Evolutionary conservation across 2,888 invertebrate genomes (phyloP).

Genomic region (Ceriagrion tenellum): DNA sequence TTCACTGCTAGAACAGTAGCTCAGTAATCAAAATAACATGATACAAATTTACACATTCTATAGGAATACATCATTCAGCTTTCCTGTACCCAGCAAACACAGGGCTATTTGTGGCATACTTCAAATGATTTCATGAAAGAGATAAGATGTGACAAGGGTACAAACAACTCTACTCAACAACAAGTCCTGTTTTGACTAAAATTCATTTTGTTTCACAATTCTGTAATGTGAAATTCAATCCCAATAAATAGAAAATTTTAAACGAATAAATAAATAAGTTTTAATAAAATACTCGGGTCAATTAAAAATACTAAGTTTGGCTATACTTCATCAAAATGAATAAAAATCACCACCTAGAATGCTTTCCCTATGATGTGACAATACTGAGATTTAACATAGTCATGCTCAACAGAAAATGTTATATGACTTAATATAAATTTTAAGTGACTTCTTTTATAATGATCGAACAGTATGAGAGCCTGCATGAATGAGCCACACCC

Average conservation of each 20-base stretch:
- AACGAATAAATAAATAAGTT: not conserved
- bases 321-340: not conserved
- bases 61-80: not conserved
- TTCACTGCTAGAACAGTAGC: not conserved
- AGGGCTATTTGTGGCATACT: not conserved
- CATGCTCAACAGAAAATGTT: not conserved
- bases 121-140: not conserved
- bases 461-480: not conserved
- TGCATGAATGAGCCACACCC: not conserved
- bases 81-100: not conserved
- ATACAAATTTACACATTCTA: not conserved
- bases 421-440: not conserved
- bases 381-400: conserved; percentile 21
- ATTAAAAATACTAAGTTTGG: not conserved
- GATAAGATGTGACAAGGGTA: not conserved
- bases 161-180: not conserved
- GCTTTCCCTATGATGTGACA: not conserved
- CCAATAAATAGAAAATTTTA: conserved; percentile 3
- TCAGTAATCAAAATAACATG: not conserved
- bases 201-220: not conserved
- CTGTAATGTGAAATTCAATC: not conserved
- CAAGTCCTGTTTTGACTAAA: not conserved
- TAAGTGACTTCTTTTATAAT: conserved; percentile 6
- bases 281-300: not conserved
- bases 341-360: not conserved